A percentile compares a stretch with the other conserved stretches of the same genome.
Evolutionary conservation across 2,888 invertebrate genomes (phyloP).

Genomic region (Plagiodera versicolora): DNA sequence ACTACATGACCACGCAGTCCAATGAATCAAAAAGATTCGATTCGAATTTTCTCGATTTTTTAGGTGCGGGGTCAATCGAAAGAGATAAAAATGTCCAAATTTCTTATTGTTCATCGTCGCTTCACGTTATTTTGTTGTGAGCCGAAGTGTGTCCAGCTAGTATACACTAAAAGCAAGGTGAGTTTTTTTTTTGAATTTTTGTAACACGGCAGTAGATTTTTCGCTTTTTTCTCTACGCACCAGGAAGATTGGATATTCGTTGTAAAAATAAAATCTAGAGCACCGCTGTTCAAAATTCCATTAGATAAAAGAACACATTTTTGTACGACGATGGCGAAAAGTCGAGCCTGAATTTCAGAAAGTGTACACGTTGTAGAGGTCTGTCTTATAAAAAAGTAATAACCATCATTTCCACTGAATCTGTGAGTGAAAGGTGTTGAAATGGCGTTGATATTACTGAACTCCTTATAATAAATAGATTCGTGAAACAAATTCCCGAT

Average conservation of each 20-base stretch:
- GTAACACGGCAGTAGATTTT: slow-evolving; percentile 43
- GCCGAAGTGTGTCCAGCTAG: slow-evolving; percentile 28
- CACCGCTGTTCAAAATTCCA: slow-evolving; percentile 38
- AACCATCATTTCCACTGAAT: too few species aligned
- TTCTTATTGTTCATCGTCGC: slow-evolving; percentile 21
- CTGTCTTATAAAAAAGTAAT: too few species aligned
- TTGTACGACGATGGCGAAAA: slow-evolving; percentile 14
- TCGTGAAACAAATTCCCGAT: too few species aligned
- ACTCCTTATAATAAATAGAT: too few species aligned
- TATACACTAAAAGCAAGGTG: slow-evolving; percentile 33
- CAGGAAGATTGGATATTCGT: slow-evolving; percentile 47
- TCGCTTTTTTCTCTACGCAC: slow-evolving; percentile 29
- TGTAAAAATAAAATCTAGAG: slow-evolving; percentile 51
- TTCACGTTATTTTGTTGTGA: neutral
- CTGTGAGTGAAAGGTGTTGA: too few species aligned
- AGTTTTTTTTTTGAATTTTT: slow-evolving; percentile 17
- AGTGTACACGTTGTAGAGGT: too few species aligned
- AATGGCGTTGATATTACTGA: too few species aligned
- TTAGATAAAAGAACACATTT: slow-evolving; percentile 10
- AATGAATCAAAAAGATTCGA: neutral
- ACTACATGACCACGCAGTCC: too few species aligned
- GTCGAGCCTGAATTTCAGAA: neutral
- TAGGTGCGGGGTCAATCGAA: neutral
- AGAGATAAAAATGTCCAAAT: slow-evolving; percentile 19
- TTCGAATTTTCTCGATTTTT: neutral